Evolutionary conservation across 2,888 invertebrate species (phyloP), one percentile per base, ranked within the genome.

Genomic region (Latheticus oryzae): DNA sequence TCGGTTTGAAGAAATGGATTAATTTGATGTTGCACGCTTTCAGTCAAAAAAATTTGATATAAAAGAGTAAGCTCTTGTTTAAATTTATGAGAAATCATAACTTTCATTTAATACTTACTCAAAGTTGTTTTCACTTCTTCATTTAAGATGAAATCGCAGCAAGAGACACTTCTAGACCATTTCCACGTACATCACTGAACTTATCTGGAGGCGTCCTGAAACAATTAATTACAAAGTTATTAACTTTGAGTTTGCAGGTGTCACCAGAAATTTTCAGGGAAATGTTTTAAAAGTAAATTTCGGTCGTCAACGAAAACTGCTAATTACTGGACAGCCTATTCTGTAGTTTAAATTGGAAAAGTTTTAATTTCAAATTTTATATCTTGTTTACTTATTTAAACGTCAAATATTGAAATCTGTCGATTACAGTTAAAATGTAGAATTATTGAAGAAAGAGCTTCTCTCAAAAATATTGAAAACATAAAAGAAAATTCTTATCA

Each of bases 51-150:
- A n/a, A n/a, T n/a, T n/a, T n/a, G n/a, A n/a, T n/a, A n/a, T n/a
- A n/a, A n/a, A n/a, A n/a, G n/a, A n/a, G n/a, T n/a, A n/a, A n/a
- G n/a, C n/a, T n/a, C n/a, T n/a, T n/a, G n/a, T n/a, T n/a, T n/a
- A n/a, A n/a, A n/a, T n/a, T n/a, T n/a, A n/a, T n/a, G n/a, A n/a
- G n/a, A n/a, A n/a, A n/a, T n/a, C n/a, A n/a, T n/a, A n/a, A n/a
- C n/a, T n/a, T n/a, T n/a, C n/a, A n/a, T 8, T 32, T 21, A 9
- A 15, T 51, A 51, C 51, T 51, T 40, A 51, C 51, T 30, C 5
- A n/a, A 28, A 30, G 51, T 40, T 38, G n/a, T 21, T 28, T 30
- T 38, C 40, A 38, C 11, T 40, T 21, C 38, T 30, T 51, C 51
- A 51, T 51, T 51, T 51, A 51, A 50, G 21, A 24, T 8, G 26